Evolutionary conservation across 2,113 vertebrate species (phyloP).

Genomic region (Colaptes auratus): DNA sequence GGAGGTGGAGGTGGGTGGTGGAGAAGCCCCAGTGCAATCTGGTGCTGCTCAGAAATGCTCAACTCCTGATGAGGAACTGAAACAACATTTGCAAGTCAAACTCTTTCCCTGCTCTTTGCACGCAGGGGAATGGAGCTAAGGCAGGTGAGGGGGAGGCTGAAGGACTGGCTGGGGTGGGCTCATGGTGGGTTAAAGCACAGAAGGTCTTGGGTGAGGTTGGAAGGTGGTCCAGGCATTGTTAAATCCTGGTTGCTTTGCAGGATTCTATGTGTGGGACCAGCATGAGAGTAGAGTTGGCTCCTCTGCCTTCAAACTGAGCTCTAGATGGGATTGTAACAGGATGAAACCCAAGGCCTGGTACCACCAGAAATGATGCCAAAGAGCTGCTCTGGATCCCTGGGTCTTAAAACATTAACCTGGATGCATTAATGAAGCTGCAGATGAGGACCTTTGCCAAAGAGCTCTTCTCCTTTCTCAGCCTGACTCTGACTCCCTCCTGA

Average conservation of each 20-base stretch:
- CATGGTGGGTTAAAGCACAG: neutral
- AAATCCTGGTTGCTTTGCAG: neutral
- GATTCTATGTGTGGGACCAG: neutral
- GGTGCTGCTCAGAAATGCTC: accelerated
- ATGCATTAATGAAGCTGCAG: neutral
- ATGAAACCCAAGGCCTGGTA: neutral
- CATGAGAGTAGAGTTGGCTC: neutral
- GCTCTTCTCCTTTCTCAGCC: neutral
- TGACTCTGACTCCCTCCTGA: neutral
- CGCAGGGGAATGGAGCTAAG: neutral
- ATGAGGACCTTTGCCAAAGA: neutral
- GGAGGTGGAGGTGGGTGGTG: neutral
- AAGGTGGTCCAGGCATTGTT: neutral
- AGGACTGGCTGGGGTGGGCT: accelerated
- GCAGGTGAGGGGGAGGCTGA: neutral
- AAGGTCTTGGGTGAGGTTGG: neutral
- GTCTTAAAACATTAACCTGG: neutral
- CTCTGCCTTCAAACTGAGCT: neutral
- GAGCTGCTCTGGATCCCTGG: neutral
- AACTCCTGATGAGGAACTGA: neutral
- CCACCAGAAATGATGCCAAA: neutral
- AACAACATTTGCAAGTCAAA: conserved; percentile 45
- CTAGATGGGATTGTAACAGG: neutral
- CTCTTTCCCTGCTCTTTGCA: neutral
- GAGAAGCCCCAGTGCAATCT: neutral